Evolutionary conservation across 2,113 vertebrate genomes (phyloP).

Genomic region (Tringa solitaria): DNA sequence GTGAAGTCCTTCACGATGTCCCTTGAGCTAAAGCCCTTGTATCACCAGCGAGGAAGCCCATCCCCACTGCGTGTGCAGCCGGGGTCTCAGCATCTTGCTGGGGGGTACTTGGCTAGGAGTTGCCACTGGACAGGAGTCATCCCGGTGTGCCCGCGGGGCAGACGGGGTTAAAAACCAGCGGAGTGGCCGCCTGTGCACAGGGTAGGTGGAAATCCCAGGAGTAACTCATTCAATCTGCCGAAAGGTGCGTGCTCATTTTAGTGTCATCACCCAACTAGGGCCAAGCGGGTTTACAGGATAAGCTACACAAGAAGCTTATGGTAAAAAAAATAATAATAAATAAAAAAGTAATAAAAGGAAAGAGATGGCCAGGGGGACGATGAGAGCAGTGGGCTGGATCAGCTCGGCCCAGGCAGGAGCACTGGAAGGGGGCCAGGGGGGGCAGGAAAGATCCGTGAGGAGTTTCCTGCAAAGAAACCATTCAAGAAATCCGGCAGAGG

Average conservation of each 20-base stretch:
- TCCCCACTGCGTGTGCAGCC: fast-evolving
- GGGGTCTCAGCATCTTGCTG: not conserved
- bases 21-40: not conserved
- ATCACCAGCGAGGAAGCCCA: fast-evolving
- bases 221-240: not conserved
- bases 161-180: not conserved
- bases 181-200: not conserved
- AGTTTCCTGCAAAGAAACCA: conserved; percentile 39
- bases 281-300: not conserved
- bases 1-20: not conserved
- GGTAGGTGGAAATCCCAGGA: not conserved
- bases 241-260: not conserved
- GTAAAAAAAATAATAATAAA: not conserved
- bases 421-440: not conserved
- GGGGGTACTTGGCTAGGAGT: not conserved
- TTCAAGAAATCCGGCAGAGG: not conserved
- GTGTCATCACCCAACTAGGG: not conserved
- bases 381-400: not conserved
- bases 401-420: not conserved
- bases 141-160: fast-evolving
- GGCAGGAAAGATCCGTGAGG: conserved; percentile 2
- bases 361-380: not conserved
- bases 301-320: not conserved
- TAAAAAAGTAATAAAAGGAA: not conserved
- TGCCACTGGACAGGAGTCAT: not conserved